A percentile compares a stretch with the other conserved stretches of the same genome.
phyloP scores from a whole-genome alignment of 1,140 invertebrate genomes.

The Papilio machaon region DNA sequence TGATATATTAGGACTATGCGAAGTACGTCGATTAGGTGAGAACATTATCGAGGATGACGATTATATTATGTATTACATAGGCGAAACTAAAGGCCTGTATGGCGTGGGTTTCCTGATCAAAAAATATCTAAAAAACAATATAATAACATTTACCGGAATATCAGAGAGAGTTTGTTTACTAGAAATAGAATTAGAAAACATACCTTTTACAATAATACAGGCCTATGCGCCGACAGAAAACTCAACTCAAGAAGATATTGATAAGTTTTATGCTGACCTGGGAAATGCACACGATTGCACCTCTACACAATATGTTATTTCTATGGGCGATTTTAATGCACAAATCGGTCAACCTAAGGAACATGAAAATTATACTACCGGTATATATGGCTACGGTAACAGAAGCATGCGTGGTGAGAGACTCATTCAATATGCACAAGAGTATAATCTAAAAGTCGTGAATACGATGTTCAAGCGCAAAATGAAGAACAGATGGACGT shows the following conservation, averaged over 20 bases:
- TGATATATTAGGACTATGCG: constrained; percentile 53
- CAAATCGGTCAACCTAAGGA: constrained; percentile 47
- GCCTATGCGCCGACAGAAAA: constrained; percentile 51
- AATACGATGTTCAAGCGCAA: constrained; percentile 59
- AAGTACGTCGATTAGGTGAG: constrained; percentile 51
- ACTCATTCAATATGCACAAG: constrained; percentile 51
- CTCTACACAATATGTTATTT: constrained; percentile 42
- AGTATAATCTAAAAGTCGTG: constrained; percentile 52
- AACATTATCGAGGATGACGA: constrained; percentile 50
- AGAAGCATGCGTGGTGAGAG: constrained; percentile 47
- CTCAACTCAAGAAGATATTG: constrained; percentile 49
- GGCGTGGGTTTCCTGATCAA: constrained; percentile 53
- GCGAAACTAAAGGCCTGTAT: constrained; percentile 51
- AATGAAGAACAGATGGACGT: constrained; percentile 52
- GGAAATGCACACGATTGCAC: constrained; percentile 45
- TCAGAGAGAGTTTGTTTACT: constrained; percentile 52
- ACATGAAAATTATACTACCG: constrained; percentile 41
- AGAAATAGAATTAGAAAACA: constrained; percentile 46
- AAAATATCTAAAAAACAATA: constrained; percentile 49
- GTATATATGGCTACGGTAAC: constrained; percentile 45
- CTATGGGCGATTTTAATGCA: constrained; percentile 52
- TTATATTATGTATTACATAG: constrained; percentile 53
- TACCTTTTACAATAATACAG: constrained; percentile 49
- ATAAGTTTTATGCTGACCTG: constrained; percentile 48
- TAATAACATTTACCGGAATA: constrained; percentile 49